Percentiles rank a stretch among this genome's conserved stretches.
Evolutionary conservation across 2,797 vertebrate species (phyloP).

Genomic region (Pitangus sulphuratus): DNA sequence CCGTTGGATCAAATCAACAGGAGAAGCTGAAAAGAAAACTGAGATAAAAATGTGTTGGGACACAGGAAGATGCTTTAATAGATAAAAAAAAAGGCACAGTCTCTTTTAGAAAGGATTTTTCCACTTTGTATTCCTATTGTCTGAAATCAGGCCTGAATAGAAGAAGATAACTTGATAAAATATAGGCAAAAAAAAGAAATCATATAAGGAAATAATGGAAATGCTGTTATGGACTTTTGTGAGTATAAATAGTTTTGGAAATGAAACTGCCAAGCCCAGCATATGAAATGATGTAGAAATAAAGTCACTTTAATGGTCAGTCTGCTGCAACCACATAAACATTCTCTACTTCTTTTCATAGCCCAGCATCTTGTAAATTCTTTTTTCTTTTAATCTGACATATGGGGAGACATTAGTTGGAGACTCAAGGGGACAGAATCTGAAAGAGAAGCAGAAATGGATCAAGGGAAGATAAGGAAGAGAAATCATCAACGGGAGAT

Average conservation of each 20-base stretch:
- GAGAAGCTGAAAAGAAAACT: background rate
- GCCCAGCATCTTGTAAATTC: background rate
- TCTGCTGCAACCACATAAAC: slow-evolving; percentile 12
- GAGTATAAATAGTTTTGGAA: slow-evolving; percentile 76
- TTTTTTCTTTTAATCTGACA: slow-evolving; percentile 48
- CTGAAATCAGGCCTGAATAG: slow-evolving; percentile 60
- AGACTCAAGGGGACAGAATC: slow-evolving; percentile 15
- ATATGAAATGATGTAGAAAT: slow-evolving; percentile 57
- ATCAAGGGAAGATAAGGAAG: slow-evolving; percentile 35
- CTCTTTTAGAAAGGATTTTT: slow-evolving; percentile 52
- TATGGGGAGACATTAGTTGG: background rate
- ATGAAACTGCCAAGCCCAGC: slow-evolving; percentile 69
- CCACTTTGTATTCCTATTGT: slow-evolving; percentile 68
- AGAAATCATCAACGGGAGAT: slow-evolving; percentile 38
- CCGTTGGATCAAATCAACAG: slow-evolving; percentile 32
- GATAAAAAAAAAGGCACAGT: slow-evolving; percentile 40
- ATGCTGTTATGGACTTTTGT: slow-evolving; percentile 69
- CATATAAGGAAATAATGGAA: slow-evolving; percentile 70
- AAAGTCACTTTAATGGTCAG: slow-evolving; percentile 68
- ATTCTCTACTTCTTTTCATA: slow-evolving; percentile 17
- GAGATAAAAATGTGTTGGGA: slow-evolving; percentile 16
- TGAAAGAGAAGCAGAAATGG: slow-evolving; percentile 28
- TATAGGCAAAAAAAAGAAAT: slow-evolving; percentile 32
- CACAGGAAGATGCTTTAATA: slow-evolving; percentile 15
- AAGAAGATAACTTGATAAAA: slow-evolving; percentile 60